A percentile compares a stretch with the other conserved stretches of the same genome.
phyloP scores from a whole-genome alignment of 2,113 vertebrate genomes.

The Laticauda laticaudata region DNA sequence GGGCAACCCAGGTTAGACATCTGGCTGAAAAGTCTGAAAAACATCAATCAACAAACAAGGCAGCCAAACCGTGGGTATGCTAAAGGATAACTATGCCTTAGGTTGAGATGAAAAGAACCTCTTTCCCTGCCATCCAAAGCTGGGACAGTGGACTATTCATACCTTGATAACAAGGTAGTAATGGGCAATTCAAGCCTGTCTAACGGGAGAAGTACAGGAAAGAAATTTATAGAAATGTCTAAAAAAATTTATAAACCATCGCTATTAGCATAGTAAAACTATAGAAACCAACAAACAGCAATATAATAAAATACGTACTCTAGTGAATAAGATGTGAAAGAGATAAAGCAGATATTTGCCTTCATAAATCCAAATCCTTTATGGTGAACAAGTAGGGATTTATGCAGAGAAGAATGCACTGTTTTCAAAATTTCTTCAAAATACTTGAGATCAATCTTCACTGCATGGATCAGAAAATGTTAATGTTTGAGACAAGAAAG shows the following conservation, averaged over 20 bases:
- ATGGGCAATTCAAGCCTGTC: neutral
- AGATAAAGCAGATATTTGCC: neutral
- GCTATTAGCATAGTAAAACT: neutral
- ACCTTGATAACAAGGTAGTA: neutral
- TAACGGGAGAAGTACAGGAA: neutral
- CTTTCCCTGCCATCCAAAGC: neutral
- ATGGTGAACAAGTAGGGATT: neutral
- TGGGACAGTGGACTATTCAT: neutral
- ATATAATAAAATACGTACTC: neutral
- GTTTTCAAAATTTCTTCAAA: neutral
- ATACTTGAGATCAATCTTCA: neutral
- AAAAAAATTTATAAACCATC: neutral
- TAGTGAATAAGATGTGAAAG: neutral
- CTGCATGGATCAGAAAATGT: neutral
- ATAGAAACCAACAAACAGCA: neutral
- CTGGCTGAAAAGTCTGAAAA: neutral
- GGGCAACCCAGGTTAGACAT: neutral
- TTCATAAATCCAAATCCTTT: neutral
- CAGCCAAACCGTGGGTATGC: neutral
- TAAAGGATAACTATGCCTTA: neutral
- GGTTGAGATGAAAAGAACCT: neutral
- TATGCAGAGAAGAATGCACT: neutral
- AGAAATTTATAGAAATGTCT: neutral
- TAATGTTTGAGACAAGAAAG: neutral
- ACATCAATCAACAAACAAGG: neutral